Evolutionary conservation across 2,888 invertebrate species (phyloP), one percentile per base, ranked within the genome.

Genomic region (Trachelus stipa): DNA sequence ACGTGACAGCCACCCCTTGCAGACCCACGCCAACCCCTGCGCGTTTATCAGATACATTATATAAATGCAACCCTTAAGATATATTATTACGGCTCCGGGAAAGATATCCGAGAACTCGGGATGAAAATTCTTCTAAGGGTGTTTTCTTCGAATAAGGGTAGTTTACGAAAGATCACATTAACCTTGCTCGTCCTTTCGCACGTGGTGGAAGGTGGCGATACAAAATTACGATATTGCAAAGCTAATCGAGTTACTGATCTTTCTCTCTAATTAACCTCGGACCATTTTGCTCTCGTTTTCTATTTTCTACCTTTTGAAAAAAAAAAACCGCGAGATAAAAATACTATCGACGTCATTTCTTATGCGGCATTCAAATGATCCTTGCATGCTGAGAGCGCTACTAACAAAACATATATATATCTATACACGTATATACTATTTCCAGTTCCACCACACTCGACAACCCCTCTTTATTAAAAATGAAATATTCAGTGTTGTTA

Each of bases 1-100:
- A 78, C 78, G 76, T 82, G 83, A 85, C 84, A 84, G 83, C 81
- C 77, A 40, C 80, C 76, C 73, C 75, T 77, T 81, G 75, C 56
- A 56, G 56, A 34, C 33, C 31, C 71, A 9, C 15, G 3, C 31
- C 71, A 31, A 11, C 34, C 33, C 71, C 1, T 34, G 3, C 11
- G 31, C 71, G 71, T 12, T 71, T 34, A 33, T 71, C 71, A 23
- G 15, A 71, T 15, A 12, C 71, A 31, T 71, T 23, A 15, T 71
- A 34, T 31, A 71, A 71, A 71, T 71, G 71, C 33, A 34, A 11
- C 31, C 12, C 11, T 71, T 3, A 3, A 31, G 12, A 71, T 71
- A 71, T 71, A 34, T 71, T 71, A 12, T 34, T 31, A 33, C 71
- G 71, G 30, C 11, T 71, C 71, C 71, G 1, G 23, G 15, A 34